A percentile compares a stretch with the other conserved stretches of the same genome.
Conservation (phyloP, 2,797 vertebrate species). For the Hydrocynus forskahlii region DNA sequence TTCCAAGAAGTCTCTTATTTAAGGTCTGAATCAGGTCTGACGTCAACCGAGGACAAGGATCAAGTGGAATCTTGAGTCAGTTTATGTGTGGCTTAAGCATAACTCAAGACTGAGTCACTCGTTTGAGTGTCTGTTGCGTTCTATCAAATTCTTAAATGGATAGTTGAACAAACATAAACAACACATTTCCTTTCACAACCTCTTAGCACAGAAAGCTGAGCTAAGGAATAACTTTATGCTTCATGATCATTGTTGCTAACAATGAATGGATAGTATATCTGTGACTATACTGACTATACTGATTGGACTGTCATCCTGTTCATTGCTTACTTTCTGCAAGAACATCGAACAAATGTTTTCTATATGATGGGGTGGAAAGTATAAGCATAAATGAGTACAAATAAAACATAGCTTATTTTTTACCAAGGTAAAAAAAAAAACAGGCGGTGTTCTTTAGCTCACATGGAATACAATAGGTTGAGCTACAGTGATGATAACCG, state of each 20-base stretch:
- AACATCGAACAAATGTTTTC: neutral
- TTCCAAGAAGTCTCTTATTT: neutral
- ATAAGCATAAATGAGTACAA: neutral
- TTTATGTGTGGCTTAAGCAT: constrained; percentile 3
- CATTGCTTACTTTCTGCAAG: neutral
- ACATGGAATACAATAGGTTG: neutral
- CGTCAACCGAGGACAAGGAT: neutral
- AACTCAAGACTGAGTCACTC: constrained; percentile 2
- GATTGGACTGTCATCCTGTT: neutral
- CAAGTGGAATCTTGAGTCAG: constrained; percentile 1
- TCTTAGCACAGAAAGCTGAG: neutral
- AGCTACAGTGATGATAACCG: constrained; percentile 13
- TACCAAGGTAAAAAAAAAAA: neutral
- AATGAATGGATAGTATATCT: neutral
- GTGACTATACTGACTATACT: neutral
- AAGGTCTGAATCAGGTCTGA: neutral
- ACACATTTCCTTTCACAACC: neutral
- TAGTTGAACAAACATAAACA: neutral
- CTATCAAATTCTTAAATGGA: neutral
- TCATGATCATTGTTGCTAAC: neutral
- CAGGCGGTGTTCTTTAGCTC: neutral
- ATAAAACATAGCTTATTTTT: neutral
- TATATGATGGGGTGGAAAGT: neutral
- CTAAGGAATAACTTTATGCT: neutral
- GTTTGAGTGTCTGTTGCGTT: neutral